Conservation (phyloP, 1,140 invertebrate genomes). For the Meteorus sp. region DNA sequence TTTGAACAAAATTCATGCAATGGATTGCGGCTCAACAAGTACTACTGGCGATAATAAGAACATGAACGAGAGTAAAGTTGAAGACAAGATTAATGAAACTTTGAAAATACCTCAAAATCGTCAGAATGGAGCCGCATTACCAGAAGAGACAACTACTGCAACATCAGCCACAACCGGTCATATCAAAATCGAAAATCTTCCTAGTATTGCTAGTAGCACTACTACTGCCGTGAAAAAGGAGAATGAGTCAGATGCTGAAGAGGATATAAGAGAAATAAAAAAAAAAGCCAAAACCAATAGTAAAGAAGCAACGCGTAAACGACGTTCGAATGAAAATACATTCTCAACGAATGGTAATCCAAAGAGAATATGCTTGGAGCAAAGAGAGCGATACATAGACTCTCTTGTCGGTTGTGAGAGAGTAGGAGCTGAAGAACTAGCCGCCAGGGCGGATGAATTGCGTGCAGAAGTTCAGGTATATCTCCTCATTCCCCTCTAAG, state of each 20-base stretch:
- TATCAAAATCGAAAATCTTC: slow-evolving; percentile 17
- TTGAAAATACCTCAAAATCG: slow-evolving; percentile 52
- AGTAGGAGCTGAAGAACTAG: slow-evolving; percentile 46
- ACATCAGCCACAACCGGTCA: slow-evolving; percentile 21
- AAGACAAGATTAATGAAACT: slow-evolving; percentile 36
- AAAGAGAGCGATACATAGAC: slow-evolving; percentile 49
- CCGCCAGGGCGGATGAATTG: slow-evolving; percentile 46
- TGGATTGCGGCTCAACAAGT: slow-evolving; percentile 41
- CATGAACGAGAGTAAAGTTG: slow-evolving; percentile 43
- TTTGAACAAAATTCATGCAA: slow-evolving; percentile 56
- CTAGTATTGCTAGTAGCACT: slow-evolving; percentile 13
- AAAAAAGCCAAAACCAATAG: slow-evolving; percentile 25
- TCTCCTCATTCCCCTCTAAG: too few species aligned
- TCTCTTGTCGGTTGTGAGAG: slow-evolving; percentile 47
- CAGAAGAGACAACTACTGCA: slow-evolving; percentile 49
- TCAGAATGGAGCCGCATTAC: slow-evolving; percentile 52
- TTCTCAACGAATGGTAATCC: slow-evolving; percentile 38
- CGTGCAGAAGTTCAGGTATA: slow-evolving; percentile 49
- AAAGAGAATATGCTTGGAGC: slow-evolving; percentile 48
- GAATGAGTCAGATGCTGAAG: slow-evolving; percentile 27
- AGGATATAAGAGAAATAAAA: slow-evolving; percentile 13
- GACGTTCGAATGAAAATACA: slow-evolving; percentile 40
- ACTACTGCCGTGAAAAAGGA: slow-evolving; percentile 42
- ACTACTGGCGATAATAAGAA: slow-evolving; percentile 31
- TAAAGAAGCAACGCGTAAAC: slow-evolving; percentile 37